A percentile compares a stretch with the other conserved stretches of the same genome.
Evolutionary conservation across 2,797 vertebrate genomes (phyloP).

Genomic region (Molothrus ater): DNA sequence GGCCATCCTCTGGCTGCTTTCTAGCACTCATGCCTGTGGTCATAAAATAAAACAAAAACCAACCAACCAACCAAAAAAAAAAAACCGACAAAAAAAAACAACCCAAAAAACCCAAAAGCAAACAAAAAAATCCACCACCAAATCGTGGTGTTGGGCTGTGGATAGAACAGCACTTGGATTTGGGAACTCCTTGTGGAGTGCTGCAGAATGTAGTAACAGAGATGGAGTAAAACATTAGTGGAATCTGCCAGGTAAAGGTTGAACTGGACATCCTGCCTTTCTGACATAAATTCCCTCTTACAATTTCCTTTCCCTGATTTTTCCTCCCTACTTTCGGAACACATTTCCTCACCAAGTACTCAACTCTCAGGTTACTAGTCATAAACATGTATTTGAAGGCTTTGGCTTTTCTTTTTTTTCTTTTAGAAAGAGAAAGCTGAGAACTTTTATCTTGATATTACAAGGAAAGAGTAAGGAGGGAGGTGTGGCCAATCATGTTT

Average conservation of each 20-base stretch:
- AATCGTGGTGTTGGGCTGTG: background rate
- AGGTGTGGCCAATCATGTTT: background rate
- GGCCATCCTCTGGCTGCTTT: background rate
- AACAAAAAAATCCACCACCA: accelerated
- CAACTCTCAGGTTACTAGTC: background rate
- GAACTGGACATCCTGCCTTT: background rate
- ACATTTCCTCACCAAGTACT: background rate
- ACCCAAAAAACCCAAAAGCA: background rate
- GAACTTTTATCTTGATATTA: background rate
- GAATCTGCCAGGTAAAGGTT: background rate
- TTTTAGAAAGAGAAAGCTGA: background rate
- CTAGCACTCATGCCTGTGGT: background rate
- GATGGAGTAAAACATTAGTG: background rate
- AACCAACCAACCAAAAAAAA: background rate
- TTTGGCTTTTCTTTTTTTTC: background rate
- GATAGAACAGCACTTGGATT: background rate
- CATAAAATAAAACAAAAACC: background rate
- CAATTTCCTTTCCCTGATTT: background rate
- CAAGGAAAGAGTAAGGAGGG: background rate
- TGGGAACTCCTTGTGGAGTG: background rate
- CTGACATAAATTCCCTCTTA: background rate
- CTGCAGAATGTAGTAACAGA: background rate
- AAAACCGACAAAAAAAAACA: background rate
- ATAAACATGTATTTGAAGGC: background rate
- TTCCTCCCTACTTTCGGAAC: background rate